phyloP scores from a whole-genome alignment of 1,140 invertebrate genomes.

The Oreohelix idahoensis region DNA sequence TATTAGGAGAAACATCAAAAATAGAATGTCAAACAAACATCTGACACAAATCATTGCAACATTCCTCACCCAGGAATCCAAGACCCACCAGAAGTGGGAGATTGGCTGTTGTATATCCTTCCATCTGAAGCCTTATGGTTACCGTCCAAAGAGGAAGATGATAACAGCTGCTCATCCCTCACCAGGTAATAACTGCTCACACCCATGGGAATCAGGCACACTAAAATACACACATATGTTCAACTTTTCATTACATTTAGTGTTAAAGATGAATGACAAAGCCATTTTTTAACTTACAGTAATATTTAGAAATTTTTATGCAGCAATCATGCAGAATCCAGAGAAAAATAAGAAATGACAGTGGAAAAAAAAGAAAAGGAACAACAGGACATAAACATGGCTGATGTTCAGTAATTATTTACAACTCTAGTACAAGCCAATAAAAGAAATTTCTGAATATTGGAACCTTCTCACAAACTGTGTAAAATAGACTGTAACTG shows the following conservation, averaged over 20 bases:
- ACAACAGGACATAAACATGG: too few species aligned
- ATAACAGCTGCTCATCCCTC: slow-evolving; percentile 50
- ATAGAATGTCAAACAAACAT: not conserved
- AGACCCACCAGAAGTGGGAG: slow-evolving; percentile 28
- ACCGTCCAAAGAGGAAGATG: slow-evolving; percentile 46
- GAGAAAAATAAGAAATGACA: too few species aligned
- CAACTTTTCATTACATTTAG: too few species aligned
- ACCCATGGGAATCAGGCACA: slow-evolving; percentile 57
- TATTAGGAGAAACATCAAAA: too few species aligned
- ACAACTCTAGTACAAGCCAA: too few species aligned
- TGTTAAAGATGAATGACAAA: not conserved
- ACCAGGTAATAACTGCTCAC: slow-evolving; percentile 51
- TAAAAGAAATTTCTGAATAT: too few species aligned
- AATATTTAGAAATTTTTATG: not conserved
- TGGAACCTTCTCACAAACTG: too few species aligned
- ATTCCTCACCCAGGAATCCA: slow-evolving; percentile 52
- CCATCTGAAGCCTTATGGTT: slow-evolving; percentile 41
- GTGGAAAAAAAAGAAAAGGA: too few species aligned
- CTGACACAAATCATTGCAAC: not conserved
- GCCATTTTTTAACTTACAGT: not conserved
- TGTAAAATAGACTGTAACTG: too few species aligned
- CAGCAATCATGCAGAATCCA: too few species aligned
- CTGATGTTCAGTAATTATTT: too few species aligned
- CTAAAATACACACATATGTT: slow-evolving; percentile 41
- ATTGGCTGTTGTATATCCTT: slow-evolving; percentile 48